Base-by-base conservation (phyloP, 2,888 invertebrate genomes). In the Latheticus oryzae region DNA sequence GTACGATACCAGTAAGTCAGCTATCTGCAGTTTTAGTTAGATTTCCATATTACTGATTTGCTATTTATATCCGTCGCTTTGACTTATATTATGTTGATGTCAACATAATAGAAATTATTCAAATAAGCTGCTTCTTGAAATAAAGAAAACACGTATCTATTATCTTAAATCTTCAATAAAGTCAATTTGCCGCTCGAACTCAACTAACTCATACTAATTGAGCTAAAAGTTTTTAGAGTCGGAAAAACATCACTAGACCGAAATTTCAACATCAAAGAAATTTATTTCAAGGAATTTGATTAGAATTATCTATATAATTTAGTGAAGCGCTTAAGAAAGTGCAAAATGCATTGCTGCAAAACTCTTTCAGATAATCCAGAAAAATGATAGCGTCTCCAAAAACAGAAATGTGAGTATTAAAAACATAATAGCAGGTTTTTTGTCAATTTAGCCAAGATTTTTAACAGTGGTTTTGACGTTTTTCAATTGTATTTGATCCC, bases 51-150 rank as follows among this genome's bases (percentile, higher is more conserved):
- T 50, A 17, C 24, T 38, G 50, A 16, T 21, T 37, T 19, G 9
- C 30, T 38, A 48, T 35, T 48, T 35, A 48, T 24, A 24, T 48
- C 48, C 37, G 48, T 26, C 24, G 15, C 12, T 37, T 35, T 50
- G 50, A 50, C 38, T 50, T 50, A n/a, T n/a, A 38, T 16, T 11
- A 15, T 24, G 35, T 7, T 23, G 48, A 33, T 33, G 33, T 13
- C 23, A 15, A 38, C 50, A 38, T 50, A 50, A 50, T 40, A 30
- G 40, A 52, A 52, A 56, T 56, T 56, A 56, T 56, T 56, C 42
- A 56, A 56, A 56, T 35, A 13, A 21, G 40, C 7, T 19, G 38
- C 26, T 52, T 12, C 23, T 42, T 30, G 5, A 42, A 30, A 40
- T 51, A 28, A 38, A 32, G 23, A 32, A 40, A 32, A 33, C 45